These are phyloP conservation scores for Leucoraja ocellata DNA, from an alignment of 2,797 vertebrate genomes.

Conservation along the genomic window DNA sequence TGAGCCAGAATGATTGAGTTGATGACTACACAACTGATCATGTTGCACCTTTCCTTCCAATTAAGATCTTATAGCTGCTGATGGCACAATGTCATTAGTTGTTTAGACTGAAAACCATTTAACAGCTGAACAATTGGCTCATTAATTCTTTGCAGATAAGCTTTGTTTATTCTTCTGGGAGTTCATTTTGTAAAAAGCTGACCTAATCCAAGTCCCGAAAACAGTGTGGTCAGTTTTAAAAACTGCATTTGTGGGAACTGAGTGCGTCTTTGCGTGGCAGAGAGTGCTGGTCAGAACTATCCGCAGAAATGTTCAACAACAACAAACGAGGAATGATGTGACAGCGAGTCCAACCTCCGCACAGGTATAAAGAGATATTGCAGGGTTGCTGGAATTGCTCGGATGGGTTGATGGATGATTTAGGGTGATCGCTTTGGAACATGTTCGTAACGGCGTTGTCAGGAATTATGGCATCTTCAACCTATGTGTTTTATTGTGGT, in stretches of 20 bases:
- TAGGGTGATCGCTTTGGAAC: background rate
- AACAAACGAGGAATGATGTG: background rate
- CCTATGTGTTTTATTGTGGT: background rate
- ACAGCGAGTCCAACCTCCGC: background rate
- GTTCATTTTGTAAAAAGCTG: background rate
- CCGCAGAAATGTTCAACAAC: background rate
- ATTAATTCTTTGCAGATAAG: constrained; percentile 45
- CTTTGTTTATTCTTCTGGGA: constrained; percentile 25
- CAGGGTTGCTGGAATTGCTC: background rate
- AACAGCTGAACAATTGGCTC: constrained; percentile 45
- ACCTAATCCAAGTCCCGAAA: constrained; percentile 8
- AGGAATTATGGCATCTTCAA: background rate
- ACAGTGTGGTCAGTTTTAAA: constrained; percentile 3
- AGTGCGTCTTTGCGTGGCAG: background rate
- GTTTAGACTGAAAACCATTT: constrained; percentile 42
- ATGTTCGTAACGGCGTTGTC: too few relatives aligned
- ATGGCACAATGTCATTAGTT: constrained; percentile 46
- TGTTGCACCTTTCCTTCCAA: background rate
- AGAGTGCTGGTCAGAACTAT: background rate
- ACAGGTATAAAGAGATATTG: background rate
- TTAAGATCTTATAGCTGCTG: constrained; percentile 41
- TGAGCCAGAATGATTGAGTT: background rate
- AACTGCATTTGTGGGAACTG: background rate
- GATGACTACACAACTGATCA: background rate
- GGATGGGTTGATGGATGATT: background rate